phyloP scores from a whole-genome alignment of 2,888 invertebrate genomes.

The Drosophila melanosoma region DNA sequence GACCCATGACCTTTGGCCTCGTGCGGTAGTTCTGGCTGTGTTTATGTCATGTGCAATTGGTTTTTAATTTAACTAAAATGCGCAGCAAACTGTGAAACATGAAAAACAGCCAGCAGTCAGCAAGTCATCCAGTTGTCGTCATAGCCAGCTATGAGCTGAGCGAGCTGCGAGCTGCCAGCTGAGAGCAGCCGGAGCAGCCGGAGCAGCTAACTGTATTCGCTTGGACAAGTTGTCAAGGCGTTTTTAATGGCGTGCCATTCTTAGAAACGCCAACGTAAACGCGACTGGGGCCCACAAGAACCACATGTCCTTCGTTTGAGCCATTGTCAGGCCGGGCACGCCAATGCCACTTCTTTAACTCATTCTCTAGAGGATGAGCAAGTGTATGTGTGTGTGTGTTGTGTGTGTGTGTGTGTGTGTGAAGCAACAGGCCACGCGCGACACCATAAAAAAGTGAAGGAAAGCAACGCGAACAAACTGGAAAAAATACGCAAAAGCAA shows the following conservation, averaged over 20 bases:
- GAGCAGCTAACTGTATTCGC: neutral
- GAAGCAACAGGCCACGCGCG: conserved; percentile 75
- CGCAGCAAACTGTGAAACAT: conserved; percentile 48
- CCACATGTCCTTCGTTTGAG: conserved; percentile 60
- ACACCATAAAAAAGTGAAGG: conserved; percentile 65
- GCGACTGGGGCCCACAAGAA: conserved; percentile 43
- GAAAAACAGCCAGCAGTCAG: conserved; percentile 15
- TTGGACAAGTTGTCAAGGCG: conserved; percentile 60
- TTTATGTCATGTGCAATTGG: conserved; percentile 66
- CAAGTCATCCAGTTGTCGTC: conserved; percentile 15
- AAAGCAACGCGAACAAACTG: conserved; percentile 36
- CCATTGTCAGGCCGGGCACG: conserved; percentile 70
- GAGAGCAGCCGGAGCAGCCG: neutral
- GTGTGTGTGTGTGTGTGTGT: conserved; percentile 33
- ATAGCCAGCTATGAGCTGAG: neutral
- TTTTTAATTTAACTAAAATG: conserved; percentile 78
- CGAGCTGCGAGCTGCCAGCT: neutral
- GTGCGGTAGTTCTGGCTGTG: conserved; percentile 34
- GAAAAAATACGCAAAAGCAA: conserved; percentile 46
- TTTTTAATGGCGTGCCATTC: conserved; percentile 71
- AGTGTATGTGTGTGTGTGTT: conserved; percentile 7
- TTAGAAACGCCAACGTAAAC: conserved; percentile 46
- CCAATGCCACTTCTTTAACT: conserved; percentile 57
- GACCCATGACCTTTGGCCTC: conserved; percentile 65
- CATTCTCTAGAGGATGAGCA: conserved; percentile 43